These are phyloP conservation scores for Nyctereutes procyonoides DNA, from an alignment of 2,113 vertebrate genomes.

Conservation along the genomic window DNA sequence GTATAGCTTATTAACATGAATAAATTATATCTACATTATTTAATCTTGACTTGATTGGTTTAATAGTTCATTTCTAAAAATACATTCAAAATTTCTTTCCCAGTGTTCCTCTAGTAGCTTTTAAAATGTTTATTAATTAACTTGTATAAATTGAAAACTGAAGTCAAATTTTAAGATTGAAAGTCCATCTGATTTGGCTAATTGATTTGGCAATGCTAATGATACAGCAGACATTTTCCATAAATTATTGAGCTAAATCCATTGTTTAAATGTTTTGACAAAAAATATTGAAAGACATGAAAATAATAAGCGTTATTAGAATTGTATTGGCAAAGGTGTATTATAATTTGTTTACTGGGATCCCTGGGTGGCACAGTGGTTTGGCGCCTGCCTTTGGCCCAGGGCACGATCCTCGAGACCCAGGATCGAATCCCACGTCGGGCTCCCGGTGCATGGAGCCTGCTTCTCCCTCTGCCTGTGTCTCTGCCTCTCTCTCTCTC, in stretches of 20 bases:
- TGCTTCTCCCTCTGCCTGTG: too few species aligned
- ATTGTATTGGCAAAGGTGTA: neutral
- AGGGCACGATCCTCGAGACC: too few species aligned
- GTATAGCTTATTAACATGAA: neutral
- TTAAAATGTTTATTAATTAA: constrained; percentile 28
- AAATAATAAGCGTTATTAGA: neutral
- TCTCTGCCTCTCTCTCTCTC: too few species aligned
- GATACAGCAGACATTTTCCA: neutral
- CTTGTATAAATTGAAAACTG: neutral
- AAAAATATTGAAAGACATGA: constrained; percentile 8
- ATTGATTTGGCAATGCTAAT: constrained; percentile 10
- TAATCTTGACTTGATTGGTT: neutral
- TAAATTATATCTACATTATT: neutral
- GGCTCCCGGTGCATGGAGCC: too few species aligned
- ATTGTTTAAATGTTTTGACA: neutral
- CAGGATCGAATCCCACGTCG: too few species aligned
- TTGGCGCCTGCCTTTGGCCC: too few species aligned
- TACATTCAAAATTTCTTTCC: neutral
- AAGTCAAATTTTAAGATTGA: neutral
- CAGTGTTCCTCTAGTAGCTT: neutral
- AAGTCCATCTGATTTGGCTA: neutral
- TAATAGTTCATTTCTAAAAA: neutral
- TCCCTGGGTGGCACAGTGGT: too few species aligned
- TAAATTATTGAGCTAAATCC: neutral
- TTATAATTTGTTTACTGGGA: neutral